A percentile compares a stretch with the other conserved stretches of the same genome.
Evolutionary conservation across 1,140 invertebrate species (phyloP).

Genomic region (Reticulitermes speratus): DNA sequence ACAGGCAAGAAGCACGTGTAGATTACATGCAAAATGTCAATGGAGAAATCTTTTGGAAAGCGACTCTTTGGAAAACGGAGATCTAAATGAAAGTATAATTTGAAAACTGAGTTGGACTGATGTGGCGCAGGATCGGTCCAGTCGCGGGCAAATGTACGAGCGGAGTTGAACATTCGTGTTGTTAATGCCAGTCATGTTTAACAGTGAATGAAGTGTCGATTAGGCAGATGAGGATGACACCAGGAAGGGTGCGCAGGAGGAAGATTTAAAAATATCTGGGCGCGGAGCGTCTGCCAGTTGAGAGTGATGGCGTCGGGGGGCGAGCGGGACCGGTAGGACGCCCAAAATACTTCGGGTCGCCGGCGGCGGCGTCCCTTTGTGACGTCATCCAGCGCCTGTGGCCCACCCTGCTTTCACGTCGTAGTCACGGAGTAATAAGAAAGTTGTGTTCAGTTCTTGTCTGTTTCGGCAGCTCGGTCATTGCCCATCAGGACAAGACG

Average conservation of each 20-base stretch:
- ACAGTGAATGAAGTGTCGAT: neutral
- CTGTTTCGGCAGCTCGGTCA: neutral
- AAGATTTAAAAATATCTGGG: neutral
- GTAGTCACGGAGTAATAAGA: neutral
- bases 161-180: no score
- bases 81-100: no score
- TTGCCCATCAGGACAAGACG: neutral
- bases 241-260: neutral
- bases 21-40: no score
- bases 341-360: neutral
- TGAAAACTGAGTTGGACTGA: no score
- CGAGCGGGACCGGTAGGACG: neutral
- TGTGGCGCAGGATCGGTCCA: no score
- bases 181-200: no score
- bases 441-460: neutral
- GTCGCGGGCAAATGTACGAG: no score
- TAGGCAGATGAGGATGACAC: neutral
- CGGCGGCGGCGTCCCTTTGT: conserved; percentile 4
- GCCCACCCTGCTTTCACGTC: neutral
- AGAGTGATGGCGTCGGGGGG: neutral
- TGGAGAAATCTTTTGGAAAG: no score
- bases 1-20: no score
- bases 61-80: no score
- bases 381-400: neutral
- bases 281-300: conserved; percentile 11